Evolutionary conservation across 2,797 vertebrate genomes (phyloP).

Genomic region (Alouatta caraya): DNA sequence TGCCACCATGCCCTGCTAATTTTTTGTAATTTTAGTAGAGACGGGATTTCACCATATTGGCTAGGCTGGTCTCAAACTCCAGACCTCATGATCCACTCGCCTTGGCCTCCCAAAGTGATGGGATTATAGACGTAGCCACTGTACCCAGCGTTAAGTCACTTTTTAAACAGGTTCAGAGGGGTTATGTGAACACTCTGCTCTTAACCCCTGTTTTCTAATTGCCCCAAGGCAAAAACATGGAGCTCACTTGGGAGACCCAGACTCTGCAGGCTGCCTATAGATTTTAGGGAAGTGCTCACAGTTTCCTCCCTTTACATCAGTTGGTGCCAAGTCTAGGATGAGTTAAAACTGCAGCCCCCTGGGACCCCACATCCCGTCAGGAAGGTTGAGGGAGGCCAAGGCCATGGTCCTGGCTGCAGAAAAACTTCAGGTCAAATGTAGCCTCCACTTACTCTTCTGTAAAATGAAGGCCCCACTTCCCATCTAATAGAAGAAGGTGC

Average conservation of each 20-base stretch:
- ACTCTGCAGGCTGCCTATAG: background rate
- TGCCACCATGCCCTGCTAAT: background rate
- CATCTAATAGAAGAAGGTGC: background rate
- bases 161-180: background rate
- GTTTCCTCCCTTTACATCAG: background rate
- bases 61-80: background rate
- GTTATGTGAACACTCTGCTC: background rate
- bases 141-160: background rate
- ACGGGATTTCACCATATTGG: background rate
- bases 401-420: background rate
- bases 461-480: background rate
- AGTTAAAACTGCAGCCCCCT: background rate
- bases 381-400: background rate
- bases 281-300: background rate
- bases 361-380: background rate
- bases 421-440: background rate
- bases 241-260: background rate
- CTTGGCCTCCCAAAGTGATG: background rate
- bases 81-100: background rate
- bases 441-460: background rate
- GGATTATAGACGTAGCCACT: background rate
- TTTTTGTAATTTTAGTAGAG: background rate
- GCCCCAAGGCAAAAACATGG: fast-evolving
- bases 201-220: background rate
- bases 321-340: background rate